These are phyloP conservation scores for Leptinotarsa juncta DNA, from an alignment of 2,888 invertebrate genomes.

Conservation along the genomic window DNA sequence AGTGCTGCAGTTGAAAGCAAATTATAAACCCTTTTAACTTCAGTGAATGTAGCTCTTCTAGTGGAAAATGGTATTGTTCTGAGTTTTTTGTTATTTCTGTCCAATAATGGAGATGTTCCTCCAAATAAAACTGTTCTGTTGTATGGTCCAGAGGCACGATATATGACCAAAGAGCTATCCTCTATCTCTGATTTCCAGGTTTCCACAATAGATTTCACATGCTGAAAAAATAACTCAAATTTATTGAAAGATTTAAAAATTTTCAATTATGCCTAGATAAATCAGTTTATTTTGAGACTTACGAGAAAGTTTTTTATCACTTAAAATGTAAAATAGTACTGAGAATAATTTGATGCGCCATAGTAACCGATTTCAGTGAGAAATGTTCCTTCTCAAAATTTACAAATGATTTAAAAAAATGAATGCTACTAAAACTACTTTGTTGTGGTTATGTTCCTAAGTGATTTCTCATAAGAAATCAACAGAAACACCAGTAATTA, in stretches of 20 bases:
- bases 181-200: conserved; percentile 76
- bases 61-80: conserved; percentile 85
- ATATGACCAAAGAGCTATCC: conserved; percentile 78
- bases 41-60: conserved; percentile 82
- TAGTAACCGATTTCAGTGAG: too few relatives aligned
- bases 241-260: neutral
- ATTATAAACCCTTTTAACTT: conserved; percentile 80
- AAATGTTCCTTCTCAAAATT: too few relatives aligned
- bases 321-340: too few relatives aligned
- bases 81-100: conserved; percentile 73
- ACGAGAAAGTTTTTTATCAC: too few relatives aligned
- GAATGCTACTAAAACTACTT: too few relatives aligned
- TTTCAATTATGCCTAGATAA: neutral
- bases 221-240: conserved; percentile 67
- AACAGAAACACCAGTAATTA: too few relatives aligned
- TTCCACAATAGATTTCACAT: conserved; percentile 78
- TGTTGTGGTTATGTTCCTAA: too few relatives aligned
- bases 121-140: conserved; percentile 80
- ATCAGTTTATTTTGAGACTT: too few relatives aligned
- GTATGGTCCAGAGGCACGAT: conserved; percentile 79
- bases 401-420: too few relatives aligned
- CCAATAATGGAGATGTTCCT: conserved; percentile 77
- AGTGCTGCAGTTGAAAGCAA: conserved; percentile 75
- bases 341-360: too few relatives aligned
- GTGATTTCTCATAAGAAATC: too few relatives aligned